Evolutionary conservation across 2,797 vertebrate genomes (phyloP).

Genomic region (Muscicapa comitata): DNA sequence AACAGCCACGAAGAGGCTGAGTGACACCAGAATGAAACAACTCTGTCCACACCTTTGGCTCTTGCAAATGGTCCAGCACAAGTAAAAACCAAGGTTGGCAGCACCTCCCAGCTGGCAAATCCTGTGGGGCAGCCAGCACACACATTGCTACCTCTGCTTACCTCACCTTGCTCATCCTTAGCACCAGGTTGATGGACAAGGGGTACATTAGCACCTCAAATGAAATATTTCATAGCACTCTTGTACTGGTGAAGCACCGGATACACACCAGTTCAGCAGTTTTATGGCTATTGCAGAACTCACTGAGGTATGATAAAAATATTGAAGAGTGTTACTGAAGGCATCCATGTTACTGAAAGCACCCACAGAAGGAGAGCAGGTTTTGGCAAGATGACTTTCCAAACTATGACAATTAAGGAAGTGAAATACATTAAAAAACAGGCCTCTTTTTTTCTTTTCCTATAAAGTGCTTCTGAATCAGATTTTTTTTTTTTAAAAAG

Average conservation of each 20-base stretch:
- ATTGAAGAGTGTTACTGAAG: slow-evolving; percentile 39
- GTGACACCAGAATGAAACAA: neutral
- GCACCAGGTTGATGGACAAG: slow-evolving; percentile 24
- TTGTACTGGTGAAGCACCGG: slow-evolving; percentile 81
- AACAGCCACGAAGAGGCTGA: neutral
- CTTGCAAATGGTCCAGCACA: slow-evolving; percentile 6
- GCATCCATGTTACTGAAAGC: slow-evolving; percentile 7
- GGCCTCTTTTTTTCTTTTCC: slow-evolving; percentile 14
- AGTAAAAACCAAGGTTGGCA: neutral
- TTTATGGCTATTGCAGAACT: slow-evolving; percentile 81
- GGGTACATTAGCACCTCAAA: slow-evolving; percentile 65
- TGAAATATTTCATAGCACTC: slow-evolving; percentile 51
- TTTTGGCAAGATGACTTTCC: slow-evolving; percentile 6
- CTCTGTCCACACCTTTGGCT: neutral
- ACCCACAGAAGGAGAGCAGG: neutral
- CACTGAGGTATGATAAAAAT: slow-evolving; percentile 83
- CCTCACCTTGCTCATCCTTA: neutral
- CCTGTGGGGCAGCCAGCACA: neutral
- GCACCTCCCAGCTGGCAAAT: neutral
- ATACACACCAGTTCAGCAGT: slow-evolving; percentile 64
- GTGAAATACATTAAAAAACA: slow-evolving; percentile 16
- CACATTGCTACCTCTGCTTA: neutral
- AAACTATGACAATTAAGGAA: neutral
- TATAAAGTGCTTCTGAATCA: slow-evolving; percentile 68
- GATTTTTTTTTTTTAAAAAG: neutral